Conservation (phyloP, 2,113 vertebrate genomes). For the Phalacrocorax aristotelis region DNA sequence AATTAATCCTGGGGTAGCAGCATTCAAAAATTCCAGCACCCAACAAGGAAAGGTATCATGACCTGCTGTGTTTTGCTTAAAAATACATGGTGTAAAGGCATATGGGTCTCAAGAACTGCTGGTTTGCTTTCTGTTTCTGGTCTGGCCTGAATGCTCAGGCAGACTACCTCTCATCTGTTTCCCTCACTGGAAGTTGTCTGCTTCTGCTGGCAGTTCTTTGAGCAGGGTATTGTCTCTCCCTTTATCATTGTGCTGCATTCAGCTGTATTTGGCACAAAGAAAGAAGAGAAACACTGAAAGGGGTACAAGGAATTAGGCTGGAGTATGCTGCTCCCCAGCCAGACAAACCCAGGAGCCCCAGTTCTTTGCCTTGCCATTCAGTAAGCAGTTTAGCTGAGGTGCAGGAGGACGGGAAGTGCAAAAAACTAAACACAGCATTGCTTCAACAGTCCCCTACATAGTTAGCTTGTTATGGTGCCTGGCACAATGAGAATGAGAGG, state of each 20-base stretch:
- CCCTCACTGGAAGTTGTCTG: neutral
- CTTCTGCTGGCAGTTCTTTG: neutral
- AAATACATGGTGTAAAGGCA: neutral
- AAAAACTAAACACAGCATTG: neutral
- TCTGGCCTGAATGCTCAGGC: neutral
- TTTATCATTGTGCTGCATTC: conserved; percentile 53
- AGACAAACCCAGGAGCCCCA: neutral
- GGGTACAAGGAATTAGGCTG: neutral
- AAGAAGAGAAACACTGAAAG: neutral
- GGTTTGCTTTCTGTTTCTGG: neutral
- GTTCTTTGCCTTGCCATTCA: neutral
- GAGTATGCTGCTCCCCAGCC: neutral
- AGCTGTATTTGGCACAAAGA: conserved; percentile 8
- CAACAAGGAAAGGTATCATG: neutral
- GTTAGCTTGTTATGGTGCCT: neutral
- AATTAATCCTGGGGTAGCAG: conserved; percentile 8
- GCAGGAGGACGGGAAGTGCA: neutral
- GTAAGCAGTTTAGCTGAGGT: neutral
- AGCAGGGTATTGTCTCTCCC: neutral
- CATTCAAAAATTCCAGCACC: neutral
- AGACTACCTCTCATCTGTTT: neutral
- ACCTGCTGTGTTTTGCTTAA: neutral
- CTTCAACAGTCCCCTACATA: neutral
- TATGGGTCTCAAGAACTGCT: neutral
- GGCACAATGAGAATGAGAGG: neutral